Evolutionary conservation across 2,888 invertebrate genomes (phyloP).

Genomic region (Andrena camellia): DNA sequence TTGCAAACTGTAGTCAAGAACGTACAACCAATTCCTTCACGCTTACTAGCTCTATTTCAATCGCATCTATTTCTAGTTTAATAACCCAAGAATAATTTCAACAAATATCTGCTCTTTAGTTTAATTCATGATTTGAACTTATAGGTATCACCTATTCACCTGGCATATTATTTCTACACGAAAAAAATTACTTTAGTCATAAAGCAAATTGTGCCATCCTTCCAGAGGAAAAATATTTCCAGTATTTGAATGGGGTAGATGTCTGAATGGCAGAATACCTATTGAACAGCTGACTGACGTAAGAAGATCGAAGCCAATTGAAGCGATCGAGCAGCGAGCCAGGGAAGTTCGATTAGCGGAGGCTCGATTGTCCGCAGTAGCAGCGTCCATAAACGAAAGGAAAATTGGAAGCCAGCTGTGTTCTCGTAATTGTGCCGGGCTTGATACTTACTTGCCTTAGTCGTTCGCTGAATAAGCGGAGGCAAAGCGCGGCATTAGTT

Average conservation of each 20-base stretch:
- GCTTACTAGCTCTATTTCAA: not conserved
- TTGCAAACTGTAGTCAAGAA: not conserved
- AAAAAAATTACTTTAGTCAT: too few species aligned
- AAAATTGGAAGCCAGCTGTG: constrained; percentile 48
- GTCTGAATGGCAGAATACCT: too few species aligned
- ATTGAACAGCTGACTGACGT: not conserved
- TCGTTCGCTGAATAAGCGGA: constrained; percentile 67
- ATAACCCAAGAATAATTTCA: too few species aligned
- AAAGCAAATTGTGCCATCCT: too few species aligned
- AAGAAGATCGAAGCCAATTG: constrained; percentile 25
- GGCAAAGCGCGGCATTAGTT: constrained; percentile 69
- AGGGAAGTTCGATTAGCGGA: constrained; percentile 26
- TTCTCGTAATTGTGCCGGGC: constrained; percentile 47
- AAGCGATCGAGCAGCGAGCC: constrained; percentile 34
- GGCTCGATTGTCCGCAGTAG: not conserved
- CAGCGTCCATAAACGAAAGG: constrained; percentile 38
- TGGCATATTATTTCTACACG: too few species aligned
- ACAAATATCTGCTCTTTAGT: not conserved
- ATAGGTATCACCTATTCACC: too few species aligned
- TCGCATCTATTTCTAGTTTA: not conserved
- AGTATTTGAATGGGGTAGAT: too few species aligned
- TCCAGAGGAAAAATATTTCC: too few species aligned
- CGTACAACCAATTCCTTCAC: not conserved
- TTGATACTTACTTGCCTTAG: constrained; percentile 49
- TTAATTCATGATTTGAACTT: not conserved